Evolutionary conservation across 2,113 vertebrate genomes (phyloP).

Genomic region (Struthidea cinerea): DNA sequence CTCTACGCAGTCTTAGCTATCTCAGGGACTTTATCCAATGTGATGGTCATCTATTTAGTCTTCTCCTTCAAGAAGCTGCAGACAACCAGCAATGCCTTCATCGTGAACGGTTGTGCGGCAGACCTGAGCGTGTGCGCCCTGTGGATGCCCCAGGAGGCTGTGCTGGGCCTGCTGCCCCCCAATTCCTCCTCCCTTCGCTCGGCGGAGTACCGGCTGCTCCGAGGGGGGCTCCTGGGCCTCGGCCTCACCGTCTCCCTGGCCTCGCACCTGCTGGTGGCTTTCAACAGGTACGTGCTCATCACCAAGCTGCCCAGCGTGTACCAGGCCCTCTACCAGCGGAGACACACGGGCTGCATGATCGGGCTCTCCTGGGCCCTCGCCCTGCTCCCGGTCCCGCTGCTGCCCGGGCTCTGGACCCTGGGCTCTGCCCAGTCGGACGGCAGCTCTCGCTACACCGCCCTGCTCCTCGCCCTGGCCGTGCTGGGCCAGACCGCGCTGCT

Average conservation of each 20-base stretch:
- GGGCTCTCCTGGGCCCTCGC: conserved; percentile 79
- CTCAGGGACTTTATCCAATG: conserved; percentile 81
- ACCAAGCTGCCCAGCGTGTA: conserved; percentile 83
- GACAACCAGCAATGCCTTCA: conserved; percentile 87
- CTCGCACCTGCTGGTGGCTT: conserved; percentile 85
- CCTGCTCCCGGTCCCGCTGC: conserved; percentile 71
- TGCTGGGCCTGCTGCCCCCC: conserved; percentile 74
- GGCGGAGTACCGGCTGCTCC: conserved; percentile 70
- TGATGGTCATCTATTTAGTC: conserved; percentile 84
- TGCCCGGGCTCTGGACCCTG: conserved; percentile 72
- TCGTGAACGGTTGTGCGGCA: conserved; percentile 83
- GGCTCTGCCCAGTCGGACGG: conserved; percentile 30
- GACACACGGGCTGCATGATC: conserved; percentile 81
- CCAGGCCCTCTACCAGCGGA: conserved; percentile 81
- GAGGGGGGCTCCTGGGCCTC: conserved; percentile 77
- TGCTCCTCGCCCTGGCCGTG: conserved; percentile 76
- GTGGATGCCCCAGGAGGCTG: conserved; percentile 87
- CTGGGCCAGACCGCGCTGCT: conserved; percentile 80
- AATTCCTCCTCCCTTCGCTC: conserved; percentile 54
- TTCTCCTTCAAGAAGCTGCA: conserved; percentile 85
- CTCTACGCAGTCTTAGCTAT: conserved; percentile 80
- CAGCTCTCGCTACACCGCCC: conserved; percentile 68
- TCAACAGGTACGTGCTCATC: conserved; percentile 86
- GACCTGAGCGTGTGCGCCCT: conserved; percentile 85
- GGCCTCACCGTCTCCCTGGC: conserved; percentile 83